Conservation (phyloP, 2,888 invertebrate species). For the Catotricha subobsoleta region DNA sequence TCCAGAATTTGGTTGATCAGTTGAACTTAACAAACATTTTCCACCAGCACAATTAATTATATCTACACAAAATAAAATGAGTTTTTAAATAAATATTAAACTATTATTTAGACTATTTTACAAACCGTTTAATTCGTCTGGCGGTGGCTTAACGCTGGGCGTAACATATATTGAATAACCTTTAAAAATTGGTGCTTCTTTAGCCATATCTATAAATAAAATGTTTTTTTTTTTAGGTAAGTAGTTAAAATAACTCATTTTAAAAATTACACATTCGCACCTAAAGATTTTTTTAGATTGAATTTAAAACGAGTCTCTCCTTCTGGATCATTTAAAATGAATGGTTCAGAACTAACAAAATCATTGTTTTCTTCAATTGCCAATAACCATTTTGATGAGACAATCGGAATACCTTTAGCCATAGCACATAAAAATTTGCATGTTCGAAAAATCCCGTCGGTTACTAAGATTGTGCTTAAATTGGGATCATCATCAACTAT, state of each 20-base stretch:
- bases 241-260: no score
- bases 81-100: neutral
- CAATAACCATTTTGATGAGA: conserved; percentile 20
- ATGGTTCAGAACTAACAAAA: conserved; percentile 16
- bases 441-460: conserved; percentile 36
- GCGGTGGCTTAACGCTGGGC: conserved; percentile 14
- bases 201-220: no score
- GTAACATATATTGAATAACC: conserved; percentile 17
- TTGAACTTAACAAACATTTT: neutral
- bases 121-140: conserved; percentile 16
- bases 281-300: conserved; percentile 14
- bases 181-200: neutral
- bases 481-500: conserved; percentile 31
- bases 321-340: conserved; percentile 11
- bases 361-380: conserved; percentile 9
- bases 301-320: conserved; percentile 18
- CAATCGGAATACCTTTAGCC: conserved; percentile 40
- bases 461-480: conserved; percentile 35
- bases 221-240: no score
- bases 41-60: conserved; percentile 1
- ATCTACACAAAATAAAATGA: neutral
- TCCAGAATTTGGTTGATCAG: neutral
- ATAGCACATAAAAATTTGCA: conserved; percentile 41
- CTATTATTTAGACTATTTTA: neutral
- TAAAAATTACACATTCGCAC: no score